Evolutionary conservation across 1,140 invertebrate genomes (phyloP).

Genomic region (Ceratina japonica): DNA sequence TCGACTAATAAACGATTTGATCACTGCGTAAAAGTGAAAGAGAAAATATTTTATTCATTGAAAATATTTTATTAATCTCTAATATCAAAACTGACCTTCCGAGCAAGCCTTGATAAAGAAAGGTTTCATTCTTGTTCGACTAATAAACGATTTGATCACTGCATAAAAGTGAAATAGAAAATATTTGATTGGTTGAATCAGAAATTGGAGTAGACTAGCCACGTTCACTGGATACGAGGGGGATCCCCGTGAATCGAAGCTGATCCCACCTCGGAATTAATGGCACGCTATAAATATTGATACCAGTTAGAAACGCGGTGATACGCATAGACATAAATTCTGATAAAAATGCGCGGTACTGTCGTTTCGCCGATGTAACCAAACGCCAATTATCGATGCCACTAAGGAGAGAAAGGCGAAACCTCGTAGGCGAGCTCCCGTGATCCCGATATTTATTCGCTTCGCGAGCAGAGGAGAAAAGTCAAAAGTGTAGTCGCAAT

Average conservation of each 20-base stretch:
- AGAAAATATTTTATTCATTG: too few relatives aligned
- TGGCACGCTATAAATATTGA: constrained; percentile 76
- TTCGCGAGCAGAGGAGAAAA: constrained; percentile 30
- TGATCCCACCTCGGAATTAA: constrained; percentile 63
- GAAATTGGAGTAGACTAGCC: too few relatives aligned
- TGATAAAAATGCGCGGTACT: constrained; percentile 59
- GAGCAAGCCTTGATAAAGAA: background rate
- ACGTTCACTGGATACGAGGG: too few relatives aligned
- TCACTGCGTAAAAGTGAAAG: too few relatives aligned
- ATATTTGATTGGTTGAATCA: too few relatives aligned
- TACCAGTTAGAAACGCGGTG: constrained; percentile 63
- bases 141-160: too few relatives aligned
- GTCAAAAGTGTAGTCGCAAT: constrained; percentile 32
- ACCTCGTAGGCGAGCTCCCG: constrained; percentile 56
- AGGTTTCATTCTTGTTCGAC: too few relatives aligned
- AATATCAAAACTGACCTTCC: background rate
- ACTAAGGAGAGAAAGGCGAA: constrained; percentile 69
- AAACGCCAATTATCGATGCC: constrained; percentile 75
- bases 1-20: too few relatives aligned
- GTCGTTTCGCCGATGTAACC: constrained; percentile 75
- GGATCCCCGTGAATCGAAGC: constrained; percentile 3
- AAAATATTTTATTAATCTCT: background rate
- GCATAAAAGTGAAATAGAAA: too few relatives aligned
- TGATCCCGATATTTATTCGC: constrained; percentile 59
- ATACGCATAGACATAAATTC: constrained; percentile 66